Evolutionary conservation across 2,888 invertebrate species (phyloP), one percentile per base, ranked within the genome.

Genomic region (Macrophya annulata): DNA sequence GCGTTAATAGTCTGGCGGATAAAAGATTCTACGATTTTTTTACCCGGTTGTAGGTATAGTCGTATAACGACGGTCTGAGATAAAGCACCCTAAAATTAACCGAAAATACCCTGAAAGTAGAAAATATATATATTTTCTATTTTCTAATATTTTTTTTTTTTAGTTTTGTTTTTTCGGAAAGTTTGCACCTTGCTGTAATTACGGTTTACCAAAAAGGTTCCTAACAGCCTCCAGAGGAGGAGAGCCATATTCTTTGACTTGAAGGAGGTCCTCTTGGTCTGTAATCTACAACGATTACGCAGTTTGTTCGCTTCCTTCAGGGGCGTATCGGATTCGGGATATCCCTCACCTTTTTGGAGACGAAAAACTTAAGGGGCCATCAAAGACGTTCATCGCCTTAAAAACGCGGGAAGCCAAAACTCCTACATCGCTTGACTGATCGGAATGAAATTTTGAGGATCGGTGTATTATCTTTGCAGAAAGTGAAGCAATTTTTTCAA

Each of bases 131-230:
- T 43, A 90, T 59, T 77, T 17, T 86, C 84, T 86, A 72, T 84
- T 87, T 84, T 82, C 85, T 91, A n/a, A n/a, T n/a, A n/a, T n/a
- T n/a, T n/a, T n/a, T n/a, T n/a, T n/a, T n/a, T n/a, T n/a, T n/a
- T n/a, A n/a, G n/a, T n/a, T n/a, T n/a, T n/a, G n/a, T 55, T 55
- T 55, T 92, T 92, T 91, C 90, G 90, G 87, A 81, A 81, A 90
- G 89, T 91, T 91, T 91, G 92, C 92, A 91, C 91, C 91, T 92
- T 92, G 90, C 90, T 81, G 43, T 91, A 92, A 92, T 92, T 91
- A 90, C 86, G 83, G 85, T 76, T 76, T 76, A 84, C 72, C 31
- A 68, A 85, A 85, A 79, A 85, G 79, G 85, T 65, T 84, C 45
- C 48, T 77, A 77, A 84, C 71, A 48, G 76, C 71, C 72, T 40